Percentiles rank a stretch among this genome's conserved stretches.
Conservation (phyloP, 1,140 invertebrate species). For the Adelges cooleyi region DNA sequence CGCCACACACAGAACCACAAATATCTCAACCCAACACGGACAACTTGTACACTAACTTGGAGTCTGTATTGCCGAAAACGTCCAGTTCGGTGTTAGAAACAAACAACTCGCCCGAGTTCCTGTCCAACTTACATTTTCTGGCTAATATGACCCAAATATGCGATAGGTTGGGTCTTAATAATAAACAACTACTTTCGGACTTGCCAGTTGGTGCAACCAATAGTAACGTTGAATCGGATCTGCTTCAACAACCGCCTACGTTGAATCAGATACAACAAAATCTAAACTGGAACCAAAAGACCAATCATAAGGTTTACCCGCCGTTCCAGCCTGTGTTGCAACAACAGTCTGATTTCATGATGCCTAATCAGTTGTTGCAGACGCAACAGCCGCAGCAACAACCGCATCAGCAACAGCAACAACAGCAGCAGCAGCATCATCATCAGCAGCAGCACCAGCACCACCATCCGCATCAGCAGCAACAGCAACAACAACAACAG, state of each 20-base stretch:
- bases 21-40: constrained; percentile 22
- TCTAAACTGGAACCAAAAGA: constrained; percentile 23
- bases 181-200: constrained; percentile 21
- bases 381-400: constrained; percentile 11
- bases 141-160: constrained; percentile 24
- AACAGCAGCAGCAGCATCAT: not conserved
- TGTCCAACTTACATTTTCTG: constrained; percentile 21
- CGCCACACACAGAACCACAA: constrained; percentile 17
- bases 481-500: constrained; percentile 2
- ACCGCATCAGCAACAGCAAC: not conserved
- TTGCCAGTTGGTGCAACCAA: constrained; percentile 15
- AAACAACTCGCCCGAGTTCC: constrained; percentile 17
- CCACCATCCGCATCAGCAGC: not conserved
- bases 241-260: constrained; percentile 21
- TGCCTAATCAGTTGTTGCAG: constrained; percentile 22
- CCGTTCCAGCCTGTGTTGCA: constrained; percentile 20
- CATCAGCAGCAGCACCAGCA: constrained; percentile 13
- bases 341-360: constrained; percentile 13
- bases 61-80: constrained; percentile 22
- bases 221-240: constrained; percentile 13
- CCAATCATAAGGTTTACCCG: constrained; percentile 10
- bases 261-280: constrained; percentile 24
- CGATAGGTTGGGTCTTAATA: constrained; percentile 24
- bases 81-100: constrained; percentile 23
- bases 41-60: constrained; percentile 8